A percentile compares a stretch with the other conserved stretches of the same genome.
These are phyloP conservation scores for Hedychridium roseum DNA, from an alignment of 2,888 invertebrate genomes.

Conservation along the genomic window DNA sequence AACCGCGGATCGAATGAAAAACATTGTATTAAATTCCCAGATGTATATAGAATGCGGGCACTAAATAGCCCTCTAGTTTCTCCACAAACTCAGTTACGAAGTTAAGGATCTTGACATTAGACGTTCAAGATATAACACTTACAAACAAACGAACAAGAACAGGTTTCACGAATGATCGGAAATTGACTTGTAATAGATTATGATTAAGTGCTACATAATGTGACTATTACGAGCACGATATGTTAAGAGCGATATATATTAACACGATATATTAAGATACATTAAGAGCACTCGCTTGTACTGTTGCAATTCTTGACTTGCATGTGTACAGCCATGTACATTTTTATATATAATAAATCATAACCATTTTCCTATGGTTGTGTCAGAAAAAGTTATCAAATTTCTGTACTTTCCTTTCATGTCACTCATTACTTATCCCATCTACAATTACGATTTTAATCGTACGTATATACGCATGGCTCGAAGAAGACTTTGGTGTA, in stretches of 20 bases:
- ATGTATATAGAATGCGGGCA: constrained; percentile 32
- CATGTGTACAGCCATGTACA: constrained; percentile 60
- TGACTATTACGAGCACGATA: too few species aligned
- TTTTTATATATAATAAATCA: constrained; percentile 57
- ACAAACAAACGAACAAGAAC: constrained; percentile 39
- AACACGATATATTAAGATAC: constrained; percentile 45
- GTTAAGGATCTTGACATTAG: constrained; percentile 41
- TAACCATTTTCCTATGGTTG: constrained; percentile 32
- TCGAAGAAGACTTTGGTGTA: too few species aligned
- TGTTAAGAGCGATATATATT: too few species aligned
- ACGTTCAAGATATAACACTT: constrained; percentile 36
- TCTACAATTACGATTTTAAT: too few species aligned
- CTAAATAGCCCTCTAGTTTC: constrained; percentile 34
- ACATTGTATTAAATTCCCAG: constrained; percentile 22
- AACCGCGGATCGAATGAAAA: too few species aligned
- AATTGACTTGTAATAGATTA: constrained; percentile 48
- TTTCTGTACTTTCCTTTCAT: constrained; percentile 22
- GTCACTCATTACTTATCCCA: too few species aligned
- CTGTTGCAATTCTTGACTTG: constrained; percentile 58
- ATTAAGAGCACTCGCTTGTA: constrained; percentile 59
- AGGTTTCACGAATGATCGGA: constrained; percentile 43
- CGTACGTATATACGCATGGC: too few species aligned
- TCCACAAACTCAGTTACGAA: constrained; percentile 39
- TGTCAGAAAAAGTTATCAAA: constrained; percentile 38
- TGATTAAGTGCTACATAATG: constrained; percentile 50